Evolutionary conservation across 1,140 invertebrate genomes (phyloP).

Genomic region (Trichoplusia ni): DNA sequence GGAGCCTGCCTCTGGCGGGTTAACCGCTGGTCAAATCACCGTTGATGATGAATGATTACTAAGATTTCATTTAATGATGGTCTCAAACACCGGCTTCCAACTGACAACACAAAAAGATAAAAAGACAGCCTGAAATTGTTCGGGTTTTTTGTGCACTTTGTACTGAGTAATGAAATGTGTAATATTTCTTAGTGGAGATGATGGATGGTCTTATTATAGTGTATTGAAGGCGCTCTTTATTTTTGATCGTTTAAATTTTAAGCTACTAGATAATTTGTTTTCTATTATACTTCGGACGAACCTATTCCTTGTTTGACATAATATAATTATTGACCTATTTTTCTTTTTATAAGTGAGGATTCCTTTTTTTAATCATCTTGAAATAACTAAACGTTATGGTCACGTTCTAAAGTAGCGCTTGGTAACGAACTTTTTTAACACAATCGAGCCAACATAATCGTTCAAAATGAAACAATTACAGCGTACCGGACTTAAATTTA

Average conservation of each 20-base stretch:
- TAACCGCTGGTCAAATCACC: slow-evolving; percentile 69
- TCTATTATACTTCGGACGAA: not conserved
- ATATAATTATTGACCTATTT: no score
- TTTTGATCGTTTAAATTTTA: slow-evolving; percentile 28
- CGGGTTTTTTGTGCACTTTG: slow-evolving; percentile 43
- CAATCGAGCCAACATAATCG: no score
- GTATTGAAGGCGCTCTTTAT: slow-evolving; percentile 24
- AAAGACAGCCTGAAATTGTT: slow-evolving; percentile 46
- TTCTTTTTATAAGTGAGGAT: not conserved
- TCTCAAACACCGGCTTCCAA: slow-evolving; percentile 51
- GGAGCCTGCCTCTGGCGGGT: slow-evolving; percentile 54
- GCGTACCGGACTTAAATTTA: no score
- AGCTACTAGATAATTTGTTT: slow-evolving; percentile 18
- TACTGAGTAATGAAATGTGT: slow-evolving; percentile 57
- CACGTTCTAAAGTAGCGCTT: no score
- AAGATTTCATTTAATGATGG: slow-evolving; percentile 74
- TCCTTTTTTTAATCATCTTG: not conserved
- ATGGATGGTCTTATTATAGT: slow-evolving; percentile 36
- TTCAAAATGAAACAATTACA: no score
- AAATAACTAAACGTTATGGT: no score
- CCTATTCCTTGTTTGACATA: not conserved
- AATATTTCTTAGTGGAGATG: slow-evolving; percentile 47
- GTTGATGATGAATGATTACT: slow-evolving; percentile 79
- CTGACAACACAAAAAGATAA: slow-evolving; percentile 55
- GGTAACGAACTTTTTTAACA: no score